Evolutionary conservation across 2,888 invertebrate genomes (phyloP).

Genomic region (Mesorhabditis belari): DNA sequence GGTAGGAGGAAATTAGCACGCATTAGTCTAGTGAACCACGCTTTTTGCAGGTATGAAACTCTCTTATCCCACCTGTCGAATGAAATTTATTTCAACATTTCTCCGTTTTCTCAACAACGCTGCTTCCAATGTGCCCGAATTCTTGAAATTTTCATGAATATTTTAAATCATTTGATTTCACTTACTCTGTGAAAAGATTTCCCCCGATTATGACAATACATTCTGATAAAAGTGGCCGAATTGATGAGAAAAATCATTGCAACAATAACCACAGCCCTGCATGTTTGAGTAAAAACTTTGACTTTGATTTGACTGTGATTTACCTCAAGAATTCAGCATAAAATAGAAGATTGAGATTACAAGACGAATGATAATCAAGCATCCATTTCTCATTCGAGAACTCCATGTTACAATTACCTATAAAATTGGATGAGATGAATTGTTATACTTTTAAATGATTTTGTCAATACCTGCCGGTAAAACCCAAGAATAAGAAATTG

Average conservation of each 20-base stretch:
- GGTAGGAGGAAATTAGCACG: too few relatives aligned
- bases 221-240: conserved; percentile 21
- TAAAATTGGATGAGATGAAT: not conserved
- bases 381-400: conserved; percentile 29
- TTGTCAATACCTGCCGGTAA: conserved; percentile 9
- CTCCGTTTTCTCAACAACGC: conserved; percentile 20
- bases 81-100: conserved; percentile 24
- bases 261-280: conserved; percentile 24
- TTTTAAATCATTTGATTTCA: not conserved
- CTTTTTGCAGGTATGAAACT: too few relatives aligned
- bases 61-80: conserved; percentile 17
- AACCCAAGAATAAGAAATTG: conserved; percentile 19
- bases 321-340: conserved; percentile 27
- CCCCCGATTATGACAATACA: conserved; percentile 26
- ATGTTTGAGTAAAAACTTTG: too few relatives aligned
- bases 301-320: not conserved
- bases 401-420: conserved; percentile 27
- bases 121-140: conserved; percentile 16
- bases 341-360: conserved; percentile 22
- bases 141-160: not conserved
- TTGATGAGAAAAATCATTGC: conserved; percentile 24
- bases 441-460: not conserved
- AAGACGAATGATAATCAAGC: conserved; percentile 24
- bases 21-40: too few relatives aligned
- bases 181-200: conserved; percentile 7